Percentiles rank a stretch among this genome's conserved stretches.
Evolutionary conservation across 2,113 vertebrate species (phyloP).

Genomic region (Cisticola juncidis): DNA sequence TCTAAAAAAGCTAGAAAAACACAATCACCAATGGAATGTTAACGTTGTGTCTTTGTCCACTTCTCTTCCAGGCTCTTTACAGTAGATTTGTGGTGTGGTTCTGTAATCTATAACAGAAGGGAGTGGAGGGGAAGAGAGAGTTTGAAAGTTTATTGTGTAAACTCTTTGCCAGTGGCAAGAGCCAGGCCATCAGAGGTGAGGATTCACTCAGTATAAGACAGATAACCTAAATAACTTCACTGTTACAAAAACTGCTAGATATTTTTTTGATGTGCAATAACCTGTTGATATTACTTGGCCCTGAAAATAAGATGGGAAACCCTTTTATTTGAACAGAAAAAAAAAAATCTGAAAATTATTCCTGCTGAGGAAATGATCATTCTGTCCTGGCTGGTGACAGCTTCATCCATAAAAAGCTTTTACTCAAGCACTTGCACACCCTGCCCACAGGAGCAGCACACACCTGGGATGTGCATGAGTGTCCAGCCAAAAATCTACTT

Average conservation of each 20-base stretch:
- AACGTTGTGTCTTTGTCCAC: not conserved
- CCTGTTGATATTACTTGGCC: not conserved
- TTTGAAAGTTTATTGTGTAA: not conserved
- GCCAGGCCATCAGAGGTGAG: not conserved
- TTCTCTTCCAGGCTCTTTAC: not conserved
- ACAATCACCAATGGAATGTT: not conserved
- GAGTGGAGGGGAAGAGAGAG: not conserved
- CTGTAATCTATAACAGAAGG: not conserved
- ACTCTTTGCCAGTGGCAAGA: not conserved
- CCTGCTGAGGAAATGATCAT: not conserved
- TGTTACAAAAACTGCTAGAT: not conserved
- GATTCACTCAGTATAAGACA: not conserved
- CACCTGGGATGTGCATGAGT: rapidly evolving
- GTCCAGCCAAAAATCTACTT: not conserved
- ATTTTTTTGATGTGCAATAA: not conserved
- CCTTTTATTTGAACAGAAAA: not conserved
- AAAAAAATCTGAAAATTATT: not conserved
- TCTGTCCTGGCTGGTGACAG: not conserved
- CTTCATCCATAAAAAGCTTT: not conserved
- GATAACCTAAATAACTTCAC: not conserved
- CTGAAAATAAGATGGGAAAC: rapidly evolving
- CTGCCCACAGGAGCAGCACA: not conserved
- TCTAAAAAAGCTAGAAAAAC: not conserved
- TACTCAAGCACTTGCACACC: not conserved
- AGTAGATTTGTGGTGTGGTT: not conserved